Conservation (phyloP, 2,888 invertebrate species). For the Anthoptus insignis region DNA sequence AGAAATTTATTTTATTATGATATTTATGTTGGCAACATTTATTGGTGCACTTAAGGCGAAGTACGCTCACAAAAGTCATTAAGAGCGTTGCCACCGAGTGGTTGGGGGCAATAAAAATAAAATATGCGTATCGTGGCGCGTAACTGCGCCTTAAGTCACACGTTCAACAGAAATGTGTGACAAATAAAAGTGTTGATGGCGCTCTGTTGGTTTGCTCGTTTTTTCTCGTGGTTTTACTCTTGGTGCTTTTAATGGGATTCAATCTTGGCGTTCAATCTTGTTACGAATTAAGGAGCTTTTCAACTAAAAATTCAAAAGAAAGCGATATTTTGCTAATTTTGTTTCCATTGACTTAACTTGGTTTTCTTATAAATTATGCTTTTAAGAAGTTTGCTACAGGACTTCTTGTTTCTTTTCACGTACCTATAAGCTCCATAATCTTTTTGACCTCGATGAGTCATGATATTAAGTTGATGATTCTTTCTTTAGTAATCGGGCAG, state of each 20-base stretch:
- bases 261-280: conserved; percentile 32
- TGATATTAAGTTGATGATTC: too few species aligned
- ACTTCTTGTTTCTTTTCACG: too few species aligned
- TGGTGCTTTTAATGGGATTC: conserved; percentile 11
- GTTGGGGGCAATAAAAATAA: conserved; percentile 66
- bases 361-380: too few species aligned
- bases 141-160: conserved; percentile 61
- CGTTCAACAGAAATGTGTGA: conserved; percentile 61
- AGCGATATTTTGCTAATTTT: neutral
- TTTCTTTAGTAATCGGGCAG: too few species aligned
- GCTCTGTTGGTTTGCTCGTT: conserved; percentile 53
- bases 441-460: too few species aligned
- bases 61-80: conserved; percentile 59
- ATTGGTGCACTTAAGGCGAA: conserved; percentile 60
- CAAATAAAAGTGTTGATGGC: conserved; percentile 53
- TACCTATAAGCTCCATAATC: too few species aligned
- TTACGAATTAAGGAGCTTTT: conserved; percentile 23
- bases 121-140: conserved; percentile 65
- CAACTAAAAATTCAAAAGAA: too few species aligned
- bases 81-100: conserved; percentile 58
- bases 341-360: too few species aligned
- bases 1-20: conserved; percentile 43
- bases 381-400: too few species aligned
- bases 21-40: conserved; percentile 52
- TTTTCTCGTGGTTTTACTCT: conserved; percentile 23